Percentiles rank a stretch among this genome's conserved stretches.
phyloP scores from a whole-genome alignment of 2,113 vertebrate species.

The Trochalopteron elliotii region DNA sequence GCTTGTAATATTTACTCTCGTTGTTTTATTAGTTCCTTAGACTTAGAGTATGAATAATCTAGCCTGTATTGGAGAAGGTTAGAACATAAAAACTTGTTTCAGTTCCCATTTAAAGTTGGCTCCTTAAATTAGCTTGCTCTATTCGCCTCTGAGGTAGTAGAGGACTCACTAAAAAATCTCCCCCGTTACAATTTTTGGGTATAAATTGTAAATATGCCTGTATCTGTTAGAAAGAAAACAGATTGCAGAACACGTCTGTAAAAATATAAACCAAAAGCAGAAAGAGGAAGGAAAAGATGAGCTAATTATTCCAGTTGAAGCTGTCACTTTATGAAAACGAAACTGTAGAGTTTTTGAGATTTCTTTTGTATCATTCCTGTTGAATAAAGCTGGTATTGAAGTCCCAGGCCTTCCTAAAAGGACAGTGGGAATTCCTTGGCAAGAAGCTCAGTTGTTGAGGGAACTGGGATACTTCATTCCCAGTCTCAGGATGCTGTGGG shows the following conservation, averaged over 20 bases:
- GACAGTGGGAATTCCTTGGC: slow-evolving; percentile 43
- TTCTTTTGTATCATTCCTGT: not conserved
- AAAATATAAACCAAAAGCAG: not conserved
- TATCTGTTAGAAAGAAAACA: not conserved
- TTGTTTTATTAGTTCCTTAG: not conserved
- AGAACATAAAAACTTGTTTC: not conserved
- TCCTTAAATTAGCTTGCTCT: not conserved
- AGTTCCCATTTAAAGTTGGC: not conserved
- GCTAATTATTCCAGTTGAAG: slow-evolving; percentile 15
- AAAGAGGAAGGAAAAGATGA: slow-evolving; percentile 20
- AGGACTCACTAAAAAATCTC: not conserved
- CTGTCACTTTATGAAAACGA: not conserved
- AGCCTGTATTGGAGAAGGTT: not conserved
- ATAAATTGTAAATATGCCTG: not conserved
- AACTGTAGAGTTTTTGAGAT: not conserved
- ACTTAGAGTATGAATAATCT: not conserved
- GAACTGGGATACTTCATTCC: not conserved
- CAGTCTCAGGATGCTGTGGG: not conserved
- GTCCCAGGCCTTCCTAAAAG: not conserved
- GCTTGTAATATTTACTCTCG: not conserved
- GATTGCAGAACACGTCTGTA: not conserved
- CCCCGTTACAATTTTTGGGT: accelerated
- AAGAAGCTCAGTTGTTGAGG: slow-evolving; percentile 17
- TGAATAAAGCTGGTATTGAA: slow-evolving; percentile 48
- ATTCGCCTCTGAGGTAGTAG: not conserved